A percentile compares a stretch with the other conserved stretches of the same genome.
These are phyloP conservation scores for Zelostemma sp. DNA, from an alignment of 1,140 invertebrate genomes.

Conservation along the genomic window DNA sequence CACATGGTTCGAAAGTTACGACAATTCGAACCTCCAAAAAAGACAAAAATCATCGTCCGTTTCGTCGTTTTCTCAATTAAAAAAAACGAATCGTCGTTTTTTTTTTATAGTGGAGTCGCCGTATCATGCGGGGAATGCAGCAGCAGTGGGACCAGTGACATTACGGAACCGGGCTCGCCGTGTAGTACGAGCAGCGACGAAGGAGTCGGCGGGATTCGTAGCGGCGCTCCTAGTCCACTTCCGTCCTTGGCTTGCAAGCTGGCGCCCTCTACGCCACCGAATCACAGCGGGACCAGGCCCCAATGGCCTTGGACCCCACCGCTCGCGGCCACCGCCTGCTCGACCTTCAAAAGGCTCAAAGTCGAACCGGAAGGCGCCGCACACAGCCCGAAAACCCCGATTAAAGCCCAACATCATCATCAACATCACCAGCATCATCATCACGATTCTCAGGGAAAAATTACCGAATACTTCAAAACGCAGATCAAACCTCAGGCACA, in stretches of 20 bases:
- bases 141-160: slow-evolving; percentile 79
- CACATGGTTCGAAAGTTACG: too few species aligned
- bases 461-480: slow-evolving; percentile 86
- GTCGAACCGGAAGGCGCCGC: slow-evolving; percentile 65
- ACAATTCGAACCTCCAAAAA: too few species aligned
- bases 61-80: too few species aligned
- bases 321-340: slow-evolving; percentile 62
- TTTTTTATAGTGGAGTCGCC: slow-evolving; percentile 80
- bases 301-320: slow-evolving; percentile 69
- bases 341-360: slow-evolving; percentile 63
- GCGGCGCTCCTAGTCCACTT: slow-evolving; percentile 66
- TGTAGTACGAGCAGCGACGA: slow-evolving; percentile 75
- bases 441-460: slow-evolving; percentile 73
- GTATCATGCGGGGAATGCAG: slow-evolving; percentile 76
- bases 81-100: too few species aligned
- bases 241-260: slow-evolving; percentile 66
- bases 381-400: slow-evolving; percentile 39
- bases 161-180: slow-evolving; percentile 85
- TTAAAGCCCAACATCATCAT: slow-evolving; percentile 25
- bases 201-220: slow-evolving; percentile 62
- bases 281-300: slow-evolving; percentile 61
- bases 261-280: slow-evolving; percentile 66
- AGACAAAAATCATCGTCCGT: too few species aligned
- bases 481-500: slow-evolving; percentile 79
- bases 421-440: slow-evolving; percentile 50